These are phyloP conservation scores for Lepidurus apus DNA, from an alignment of 1,140 invertebrate species.

Conservation along the genomic window DNA sequence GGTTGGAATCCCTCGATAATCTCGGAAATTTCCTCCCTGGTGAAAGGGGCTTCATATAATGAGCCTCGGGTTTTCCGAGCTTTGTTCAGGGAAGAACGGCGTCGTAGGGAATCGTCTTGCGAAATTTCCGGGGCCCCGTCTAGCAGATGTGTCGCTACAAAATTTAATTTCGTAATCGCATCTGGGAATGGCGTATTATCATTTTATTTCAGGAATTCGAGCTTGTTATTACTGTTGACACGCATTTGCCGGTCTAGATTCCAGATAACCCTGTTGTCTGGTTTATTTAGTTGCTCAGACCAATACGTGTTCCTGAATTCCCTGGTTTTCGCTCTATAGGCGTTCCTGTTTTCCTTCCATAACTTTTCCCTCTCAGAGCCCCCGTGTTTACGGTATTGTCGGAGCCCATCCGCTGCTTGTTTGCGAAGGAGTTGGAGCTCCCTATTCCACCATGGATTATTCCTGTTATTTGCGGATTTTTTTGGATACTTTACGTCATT, in stretches of 20 bases:
- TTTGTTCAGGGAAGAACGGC: neutral
- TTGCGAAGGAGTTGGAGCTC: neutral
- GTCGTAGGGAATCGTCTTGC: neutral
- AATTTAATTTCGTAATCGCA: constrained; percentile 17
- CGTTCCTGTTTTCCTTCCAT: neutral
- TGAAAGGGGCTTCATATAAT: neutral
- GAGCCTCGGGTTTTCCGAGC: neutral
- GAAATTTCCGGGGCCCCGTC: neutral
- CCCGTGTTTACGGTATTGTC: neutral
- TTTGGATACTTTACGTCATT: neutral
- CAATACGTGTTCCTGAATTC: neutral
- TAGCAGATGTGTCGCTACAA: neutral
- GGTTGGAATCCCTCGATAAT: neutral
- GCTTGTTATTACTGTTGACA: neutral
- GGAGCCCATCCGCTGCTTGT: neutral
- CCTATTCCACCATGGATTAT: neutral
- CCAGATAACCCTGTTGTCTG: constrained; percentile 22
- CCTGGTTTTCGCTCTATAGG: neutral
- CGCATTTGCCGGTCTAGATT: neutral
- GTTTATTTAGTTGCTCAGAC: neutral
- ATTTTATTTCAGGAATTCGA: neutral
- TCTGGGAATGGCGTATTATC: constrained; percentile 14
- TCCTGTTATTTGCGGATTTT: neutral
- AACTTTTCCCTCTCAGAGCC: constrained; percentile 4
- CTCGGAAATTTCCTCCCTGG: constrained; percentile 25